Base-by-base conservation (phyloP, 2,888 invertebrate genomes). In the Ophonus ardosiacus region DNA sequence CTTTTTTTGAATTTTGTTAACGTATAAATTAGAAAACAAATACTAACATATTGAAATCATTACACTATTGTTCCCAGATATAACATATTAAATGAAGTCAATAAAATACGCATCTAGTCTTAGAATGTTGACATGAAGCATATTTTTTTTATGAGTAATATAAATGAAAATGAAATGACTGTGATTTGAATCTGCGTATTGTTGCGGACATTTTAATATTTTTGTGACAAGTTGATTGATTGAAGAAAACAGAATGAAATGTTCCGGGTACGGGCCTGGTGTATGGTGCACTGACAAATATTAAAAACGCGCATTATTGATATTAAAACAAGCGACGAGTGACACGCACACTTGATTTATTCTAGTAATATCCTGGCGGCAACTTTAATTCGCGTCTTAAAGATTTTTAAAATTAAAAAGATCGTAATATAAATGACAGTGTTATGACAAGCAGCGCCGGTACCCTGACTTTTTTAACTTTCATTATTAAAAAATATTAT, bases 371-470 rank as follows among this genome's bases (percentile, higher is more conserved):
- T 90, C 90, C 90, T 89, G 89, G 88, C 88, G 89, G 89, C 89
- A 89, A 89, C 87, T 89, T 90, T 89, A 89, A 90, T 89, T 90
- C 89, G 87, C 89, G 87, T 88, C 89, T 89, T 90, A 89, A 89
- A 89, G 89, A 89, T 90, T 90, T 89, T 89, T 88, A 88, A 90
- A 90, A 90, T 90, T 90, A 90, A 90, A 90, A 90, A 88, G 89
- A 90, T 89, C 88, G 89, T 90, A 89, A 90, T 90, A 90, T 90
- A 90, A 90, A 90, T 90, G 90, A 90, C 90, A 89, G 88, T 89
- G 89, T 90, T 90, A 89, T 90, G 90, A 90, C 90, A 89, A 88
- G 85, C 68, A 59, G 76, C 74, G 38, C 76, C 38, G 56, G 40
- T 57, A 71, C 31, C 86, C 87, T 87, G 87, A 89, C 88, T 87